Conservation (phyloP, 2,888 invertebrate genomes). For the Tenthredo distinguenda region DNA sequence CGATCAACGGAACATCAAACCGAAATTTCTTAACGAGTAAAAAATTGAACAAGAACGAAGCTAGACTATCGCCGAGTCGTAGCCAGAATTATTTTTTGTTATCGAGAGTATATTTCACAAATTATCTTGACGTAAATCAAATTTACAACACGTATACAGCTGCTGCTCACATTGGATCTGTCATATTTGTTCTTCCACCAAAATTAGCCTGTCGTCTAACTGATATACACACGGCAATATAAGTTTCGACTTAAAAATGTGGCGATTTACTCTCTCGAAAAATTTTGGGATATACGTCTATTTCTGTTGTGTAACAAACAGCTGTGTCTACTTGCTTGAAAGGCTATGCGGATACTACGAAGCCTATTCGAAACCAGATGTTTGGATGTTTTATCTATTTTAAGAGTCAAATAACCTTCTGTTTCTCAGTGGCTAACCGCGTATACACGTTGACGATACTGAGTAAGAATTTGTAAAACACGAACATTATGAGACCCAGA, state of each 20-base stretch:
- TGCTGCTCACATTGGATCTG: neutral
- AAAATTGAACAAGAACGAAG: neutral
- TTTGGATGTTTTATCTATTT: neutral
- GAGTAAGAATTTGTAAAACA: neutral
- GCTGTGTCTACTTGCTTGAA: neutral
- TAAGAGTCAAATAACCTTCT: neutral
- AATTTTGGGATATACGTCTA: neutral
- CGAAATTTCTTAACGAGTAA: neutral
- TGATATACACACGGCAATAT: neutral
- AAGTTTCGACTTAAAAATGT: neutral
- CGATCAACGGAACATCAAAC: neutral
- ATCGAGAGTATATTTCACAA: neutral
- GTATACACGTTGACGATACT: neutral
- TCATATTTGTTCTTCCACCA: neutral
- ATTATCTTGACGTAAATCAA: neutral
- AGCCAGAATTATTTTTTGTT: too few relatives aligned
- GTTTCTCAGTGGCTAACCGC: neutral
- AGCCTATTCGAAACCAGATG: neutral
- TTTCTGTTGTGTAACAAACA: neutral
- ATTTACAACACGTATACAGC: neutral
- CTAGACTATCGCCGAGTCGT: too few relatives aligned
- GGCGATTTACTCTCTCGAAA: neutral
- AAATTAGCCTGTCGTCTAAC: neutral
- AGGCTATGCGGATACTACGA: neutral
- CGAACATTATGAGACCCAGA: neutral